Base-by-base conservation (phyloP, 2,797 vertebrate genomes). In the Podarcis lilfordi region DNA sequence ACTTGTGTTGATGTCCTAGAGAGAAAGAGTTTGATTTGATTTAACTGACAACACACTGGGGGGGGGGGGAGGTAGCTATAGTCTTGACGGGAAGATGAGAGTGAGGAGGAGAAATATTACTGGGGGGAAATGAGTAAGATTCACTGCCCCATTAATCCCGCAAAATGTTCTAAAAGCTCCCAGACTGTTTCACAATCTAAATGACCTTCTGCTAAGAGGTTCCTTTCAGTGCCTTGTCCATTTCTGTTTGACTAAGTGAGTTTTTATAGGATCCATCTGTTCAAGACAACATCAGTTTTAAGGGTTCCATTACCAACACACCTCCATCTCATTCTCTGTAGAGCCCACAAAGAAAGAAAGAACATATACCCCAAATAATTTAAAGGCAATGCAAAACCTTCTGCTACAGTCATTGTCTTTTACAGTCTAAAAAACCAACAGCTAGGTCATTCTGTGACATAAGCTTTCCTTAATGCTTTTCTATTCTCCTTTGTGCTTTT, bases 191-290 rank as follows among this genome's bases (percentile, higher is more conserved):
- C 64, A 40, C 78, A 55, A 4, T 82, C 72, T 77, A 74, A 72
- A 64, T 80, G 13, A 80, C 37, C 55, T 80, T 66, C 37, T 25
- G 15, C 9, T 79, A 40, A 78, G 25, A 32, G 13, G 27, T 71
- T 72, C 1, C 45, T 50, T 76, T 50, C 35, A n/a, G 29, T 79
- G 4, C 27, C 35, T 78, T 79, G 66, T 61, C 82, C 66, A 61
- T 88, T 88, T 59, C 32, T 50, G 2, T 71, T 86, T 75, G 15
- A n/a, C 7, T 79, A 83, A 76, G 83, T 78, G 61, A 78, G 32
- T 40, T 83, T 69, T 83, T 68, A 77, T 68, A 88, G 19, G 64
- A 79, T 78, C 4, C 64, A 43, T 27, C 68, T 45, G 55, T 68
- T n/a, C 45, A 69, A 82, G n/a, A 77, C 35, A 29, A 59, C 35